These are phyloP conservation scores for Lochmaea crataegi DNA, from an alignment of 2,888 invertebrate genomes.

Conservation along the genomic window DNA sequence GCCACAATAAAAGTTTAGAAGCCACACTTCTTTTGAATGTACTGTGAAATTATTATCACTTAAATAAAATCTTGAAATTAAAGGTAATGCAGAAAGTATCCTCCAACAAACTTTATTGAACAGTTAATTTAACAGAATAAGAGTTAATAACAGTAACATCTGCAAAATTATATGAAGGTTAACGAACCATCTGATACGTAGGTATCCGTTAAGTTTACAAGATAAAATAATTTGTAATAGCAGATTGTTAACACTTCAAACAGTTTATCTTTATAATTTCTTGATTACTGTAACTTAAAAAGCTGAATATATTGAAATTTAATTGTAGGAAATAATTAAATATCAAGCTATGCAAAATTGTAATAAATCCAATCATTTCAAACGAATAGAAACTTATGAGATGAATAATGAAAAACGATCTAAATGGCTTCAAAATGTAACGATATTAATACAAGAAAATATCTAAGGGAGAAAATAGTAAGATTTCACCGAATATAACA, in stretches of 20 bases:
- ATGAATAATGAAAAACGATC: no score
- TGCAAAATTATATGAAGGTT: neutral
- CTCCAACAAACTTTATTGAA: neutral
- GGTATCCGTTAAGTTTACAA: neutral
- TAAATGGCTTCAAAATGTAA: no score
- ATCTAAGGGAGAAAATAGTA: no score
- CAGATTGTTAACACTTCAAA: neutral
- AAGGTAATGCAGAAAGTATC: neutral
- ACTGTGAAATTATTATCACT: neutral
- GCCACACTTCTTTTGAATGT: neutral
- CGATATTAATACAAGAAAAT: no score
- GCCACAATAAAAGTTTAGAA: no score
- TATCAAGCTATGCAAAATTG: no score
- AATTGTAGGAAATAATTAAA: no score
- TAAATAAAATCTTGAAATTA: neutral
- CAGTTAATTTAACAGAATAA: slow-evolving; percentile 13
- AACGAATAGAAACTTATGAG: no score
- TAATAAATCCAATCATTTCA: no score
- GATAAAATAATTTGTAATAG: neutral
- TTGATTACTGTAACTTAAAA: neutral
- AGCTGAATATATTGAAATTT: no score
- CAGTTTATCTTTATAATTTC: neutral
- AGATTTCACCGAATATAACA: no score
- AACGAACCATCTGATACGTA: neutral
- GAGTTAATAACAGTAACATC: slow-evolving; percentile 14